Evolutionary conservation across 2,113 vertebrate genomes (phyloP), one percentile per base, ranked within the genome.

Genomic region (Archocentrus centrarchus): DNA sequence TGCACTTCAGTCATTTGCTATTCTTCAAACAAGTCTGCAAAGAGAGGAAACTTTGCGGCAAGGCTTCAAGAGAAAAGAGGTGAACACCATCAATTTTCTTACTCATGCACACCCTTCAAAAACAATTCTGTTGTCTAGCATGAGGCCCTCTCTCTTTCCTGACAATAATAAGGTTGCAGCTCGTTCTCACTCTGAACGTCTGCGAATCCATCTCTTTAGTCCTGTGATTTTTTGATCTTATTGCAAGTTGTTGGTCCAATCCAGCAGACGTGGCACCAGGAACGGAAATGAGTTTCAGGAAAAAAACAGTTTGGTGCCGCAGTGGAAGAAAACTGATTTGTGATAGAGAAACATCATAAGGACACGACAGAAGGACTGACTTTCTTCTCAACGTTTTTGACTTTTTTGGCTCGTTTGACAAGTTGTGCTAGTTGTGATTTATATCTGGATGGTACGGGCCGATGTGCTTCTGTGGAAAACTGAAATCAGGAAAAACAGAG

Each of bases 201-300:
- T 73, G 47, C 4, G 47, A 55, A 18, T 55, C 18, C 47, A 35
- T 73, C 68, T 73, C 47, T 55, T 73, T 55, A 73, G 68, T 9
- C 27, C 47, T 35, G 68, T 35, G 68, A 55, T 73, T 47, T 73
- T 73, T 55, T n/a, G 47, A 73, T 73, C 20, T 55, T 27, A 55
- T 27, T 73, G 68, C 68, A 73, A n/a, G 47, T 73, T 55, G 68
- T 73, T 7, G 6, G 53, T 55, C 68, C 55, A 55, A 73, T 73
- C 68, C 68, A 73, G 32, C 47, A 20, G 68, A 73, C 18, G 32
- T 32, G 68, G 68, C 68, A 14, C 68, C 68, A 73, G 47, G 47
- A 55, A 55, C 17, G n/a, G 68, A 73, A 73, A 73, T n/a, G 27
- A 73, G 68, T 73, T 73, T 50, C 27, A 73, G 44, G 44, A 32